phyloP scores from a whole-genome alignment of 2,797 vertebrate species.

The Remorina albescens region DNA sequence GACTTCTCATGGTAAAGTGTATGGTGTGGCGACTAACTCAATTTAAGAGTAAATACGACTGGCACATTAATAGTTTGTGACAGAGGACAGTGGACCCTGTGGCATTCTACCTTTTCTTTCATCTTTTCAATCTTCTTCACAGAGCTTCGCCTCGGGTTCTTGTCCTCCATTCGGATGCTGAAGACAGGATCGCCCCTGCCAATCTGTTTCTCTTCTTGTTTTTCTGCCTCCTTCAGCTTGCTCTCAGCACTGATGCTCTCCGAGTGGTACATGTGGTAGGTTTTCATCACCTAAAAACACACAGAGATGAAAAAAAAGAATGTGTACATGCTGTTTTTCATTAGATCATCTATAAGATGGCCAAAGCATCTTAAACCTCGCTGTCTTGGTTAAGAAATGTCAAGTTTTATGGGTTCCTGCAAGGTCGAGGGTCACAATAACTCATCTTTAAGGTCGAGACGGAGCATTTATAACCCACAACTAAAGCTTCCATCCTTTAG shows the following conservation, averaged over 20 bases:
- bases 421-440: conserved; percentile 46
- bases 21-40: background rate
- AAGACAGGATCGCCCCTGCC: conserved; percentile 93
- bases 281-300: conserved; percentile 96
- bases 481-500: conserved; percentile 32
- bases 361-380: background rate
- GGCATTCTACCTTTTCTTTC: conserved; percentile 92
- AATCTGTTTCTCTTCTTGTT: conserved; percentile 97
- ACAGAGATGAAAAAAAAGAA: background rate
- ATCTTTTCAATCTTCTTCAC: conserved; percentile 99
- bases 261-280: conserved; percentile 99
- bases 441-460: conserved; percentile 24
- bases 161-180: conserved; percentile 94
- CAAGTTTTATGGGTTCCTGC: conserved; percentile 12
- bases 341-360: background rate
- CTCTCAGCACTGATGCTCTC: conserved; percentile 97
- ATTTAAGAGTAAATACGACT: background rate
- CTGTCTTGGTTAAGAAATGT: background rate
- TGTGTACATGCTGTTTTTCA: background rate
- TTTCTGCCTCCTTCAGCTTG: conserved; percentile 98
- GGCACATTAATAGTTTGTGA: too few species aligned
- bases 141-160: conserved; percentile 93
- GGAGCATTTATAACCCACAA: conserved; percentile 36
- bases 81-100: too few species aligned
- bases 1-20: background rate